Conservation (phyloP, 1,140 invertebrate genomes). For the Drosophila teissieri region DNA sequence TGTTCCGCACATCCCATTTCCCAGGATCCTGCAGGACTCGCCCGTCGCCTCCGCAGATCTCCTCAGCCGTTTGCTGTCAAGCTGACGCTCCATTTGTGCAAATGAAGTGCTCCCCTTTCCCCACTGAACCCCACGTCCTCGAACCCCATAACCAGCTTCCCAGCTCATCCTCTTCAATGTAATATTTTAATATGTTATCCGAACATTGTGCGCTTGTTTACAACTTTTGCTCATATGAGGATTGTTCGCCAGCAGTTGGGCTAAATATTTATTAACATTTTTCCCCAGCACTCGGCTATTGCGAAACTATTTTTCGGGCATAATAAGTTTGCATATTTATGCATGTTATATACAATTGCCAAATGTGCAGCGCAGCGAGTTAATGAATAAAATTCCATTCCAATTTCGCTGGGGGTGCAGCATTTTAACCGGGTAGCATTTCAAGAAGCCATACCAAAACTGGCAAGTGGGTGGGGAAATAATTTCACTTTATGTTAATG, state of each 20-base stretch:
- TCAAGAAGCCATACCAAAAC: slow-evolving; percentile 26
- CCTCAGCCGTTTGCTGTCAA: slow-evolving; percentile 27
- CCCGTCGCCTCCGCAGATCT: background rate
- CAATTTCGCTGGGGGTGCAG: slow-evolving; percentile 23
- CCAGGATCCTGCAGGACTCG: slow-evolving; percentile 18
- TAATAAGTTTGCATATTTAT: slow-evolving; percentile 44
- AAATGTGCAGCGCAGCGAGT: slow-evolving; percentile 27
- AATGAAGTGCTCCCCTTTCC: slow-evolving; percentile 28
- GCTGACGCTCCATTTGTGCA: slow-evolving; percentile 60
- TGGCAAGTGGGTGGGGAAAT: slow-evolving; percentile 5
- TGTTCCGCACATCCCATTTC: background rate
- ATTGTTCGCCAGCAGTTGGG: slow-evolving; percentile 61
- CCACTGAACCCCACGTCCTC: background rate
- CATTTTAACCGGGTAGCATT: slow-evolving; percentile 8
- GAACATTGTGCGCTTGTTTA: slow-evolving; percentile 59
- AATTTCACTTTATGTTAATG: slow-evolving; percentile 26
- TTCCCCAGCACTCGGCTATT: slow-evolving; percentile 14
- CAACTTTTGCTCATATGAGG: slow-evolving; percentile 67
- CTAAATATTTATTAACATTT: slow-evolving; percentile 75
- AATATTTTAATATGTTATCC: slow-evolving; percentile 68
- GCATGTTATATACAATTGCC: slow-evolving; percentile 39
- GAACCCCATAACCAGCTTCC: background rate
- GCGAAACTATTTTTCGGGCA: slow-evolving; percentile 31
- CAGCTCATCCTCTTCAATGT: slow-evolving; percentile 8
- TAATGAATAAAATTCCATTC: slow-evolving; percentile 51